Percentiles rank a stretch among this genome's conserved stretches.
Evolutionary conservation across 2,797 vertebrate species (phyloP).

Genomic region (Darevskia mixta): DNA sequence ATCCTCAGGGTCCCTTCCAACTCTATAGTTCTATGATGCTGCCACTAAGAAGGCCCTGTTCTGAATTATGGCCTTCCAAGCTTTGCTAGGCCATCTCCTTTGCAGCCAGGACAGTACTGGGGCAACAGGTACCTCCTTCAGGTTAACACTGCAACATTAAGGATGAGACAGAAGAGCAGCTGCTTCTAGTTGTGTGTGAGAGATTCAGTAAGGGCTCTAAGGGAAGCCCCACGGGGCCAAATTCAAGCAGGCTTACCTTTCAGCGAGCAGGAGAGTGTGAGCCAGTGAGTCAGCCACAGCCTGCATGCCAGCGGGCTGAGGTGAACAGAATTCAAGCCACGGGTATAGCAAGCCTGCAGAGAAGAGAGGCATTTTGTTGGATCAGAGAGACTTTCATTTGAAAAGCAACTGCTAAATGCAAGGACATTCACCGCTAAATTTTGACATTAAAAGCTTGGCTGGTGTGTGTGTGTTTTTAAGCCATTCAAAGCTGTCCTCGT

Average conservation of each 20-base stretch:
- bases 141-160: neutral
- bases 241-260: constrained; percentile 80
- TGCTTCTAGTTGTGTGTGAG: neutral
- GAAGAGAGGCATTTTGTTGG: too few relatives aligned
- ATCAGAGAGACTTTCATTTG: neutral
- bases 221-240: neutral
- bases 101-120: too few relatives aligned
- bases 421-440: neutral
- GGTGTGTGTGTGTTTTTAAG: neutral
- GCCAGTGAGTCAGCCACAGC: constrained; percentile 91
- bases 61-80: too few relatives aligned
- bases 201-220: neutral
- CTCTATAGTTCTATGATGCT: too few relatives aligned
- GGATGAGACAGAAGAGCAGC: neutral
- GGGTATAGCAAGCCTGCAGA: constrained; percentile 90
- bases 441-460: neutral
- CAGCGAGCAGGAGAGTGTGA: constrained; percentile 85
- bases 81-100: too few relatives aligned
- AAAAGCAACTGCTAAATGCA: neutral
- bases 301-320: constrained; percentile 79
- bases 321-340: constrained; percentile 84
- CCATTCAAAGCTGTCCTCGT: neutral
- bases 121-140: neutral
- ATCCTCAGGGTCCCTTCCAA: too few relatives aligned
- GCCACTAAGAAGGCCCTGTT: too few relatives aligned